Evolutionary conservation across 2,113 vertebrate species (phyloP).

Genomic region (Riparia riparia): DNA sequence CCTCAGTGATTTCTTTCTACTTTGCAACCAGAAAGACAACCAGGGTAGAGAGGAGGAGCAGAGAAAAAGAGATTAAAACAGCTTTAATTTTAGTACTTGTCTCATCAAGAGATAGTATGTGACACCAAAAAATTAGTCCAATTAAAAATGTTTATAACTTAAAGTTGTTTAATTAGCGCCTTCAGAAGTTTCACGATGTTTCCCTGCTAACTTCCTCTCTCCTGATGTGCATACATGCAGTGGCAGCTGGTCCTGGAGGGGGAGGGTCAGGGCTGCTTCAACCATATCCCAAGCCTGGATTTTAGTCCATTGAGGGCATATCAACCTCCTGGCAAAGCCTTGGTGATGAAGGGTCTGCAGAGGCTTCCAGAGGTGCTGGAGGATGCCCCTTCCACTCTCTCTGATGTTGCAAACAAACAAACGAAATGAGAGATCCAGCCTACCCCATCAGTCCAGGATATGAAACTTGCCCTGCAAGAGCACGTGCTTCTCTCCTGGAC

Average conservation of each 20-base stretch:
- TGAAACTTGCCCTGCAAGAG: background rate
- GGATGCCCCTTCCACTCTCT: background rate
- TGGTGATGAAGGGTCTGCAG: background rate
- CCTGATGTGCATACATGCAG: background rate
- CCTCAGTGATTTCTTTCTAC: slow-evolving; percentile 16
- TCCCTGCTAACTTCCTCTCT: background rate
- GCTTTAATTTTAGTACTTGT: slow-evolving; percentile 53
- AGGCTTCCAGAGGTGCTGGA: background rate
- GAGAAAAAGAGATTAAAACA: slow-evolving; percentile 22
- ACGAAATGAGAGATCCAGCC: accelerated
- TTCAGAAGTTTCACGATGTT: background rate
- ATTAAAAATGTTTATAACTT: slow-evolving; percentile 41
- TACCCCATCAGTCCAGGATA: accelerated
- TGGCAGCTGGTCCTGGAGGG: background rate
- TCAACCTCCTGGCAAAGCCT: background rate
- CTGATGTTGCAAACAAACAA: background rate
- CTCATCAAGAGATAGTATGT: slow-evolving; percentile 28
- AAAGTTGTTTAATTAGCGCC: slow-evolving; percentile 43
- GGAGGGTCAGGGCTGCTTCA: background rate
- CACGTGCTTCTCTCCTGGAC: background rate
- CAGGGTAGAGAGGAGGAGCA: background rate
- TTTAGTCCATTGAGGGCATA: background rate
- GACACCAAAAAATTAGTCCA: slow-evolving; percentile 47
- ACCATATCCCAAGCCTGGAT: background rate
- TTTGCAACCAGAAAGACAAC: slow-evolving; percentile 32